A percentile compares a stretch with the other conserved stretches of the same genome.
Conservation (phyloP, 2,797 vertebrate species). For the Myotis daubentonii region DNA sequence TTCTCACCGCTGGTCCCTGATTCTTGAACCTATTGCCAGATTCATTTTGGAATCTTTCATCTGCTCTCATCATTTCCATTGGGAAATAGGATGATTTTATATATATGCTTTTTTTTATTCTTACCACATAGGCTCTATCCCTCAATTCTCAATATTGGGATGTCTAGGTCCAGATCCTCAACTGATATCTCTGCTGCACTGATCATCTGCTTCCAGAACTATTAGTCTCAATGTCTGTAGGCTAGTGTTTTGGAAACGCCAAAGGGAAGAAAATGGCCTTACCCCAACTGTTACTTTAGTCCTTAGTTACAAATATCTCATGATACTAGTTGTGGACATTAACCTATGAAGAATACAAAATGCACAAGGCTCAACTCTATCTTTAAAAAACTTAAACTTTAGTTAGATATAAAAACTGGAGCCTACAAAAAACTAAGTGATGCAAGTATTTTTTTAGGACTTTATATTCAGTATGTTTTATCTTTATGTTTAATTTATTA, state of each 20-base stretch:
- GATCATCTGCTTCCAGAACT: background rate
- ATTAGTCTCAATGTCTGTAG: background rate
- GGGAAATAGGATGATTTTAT: background rate
- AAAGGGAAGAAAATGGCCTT: background rate
- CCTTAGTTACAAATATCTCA: conserved; percentile 20
- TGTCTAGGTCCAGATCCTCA: background rate
- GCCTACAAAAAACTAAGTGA: conserved; percentile 28
- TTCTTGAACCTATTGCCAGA: background rate
- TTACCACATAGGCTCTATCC: background rate
- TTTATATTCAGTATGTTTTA: background rate
- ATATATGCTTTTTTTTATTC: conserved; percentile 23
- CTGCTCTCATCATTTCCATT: background rate
- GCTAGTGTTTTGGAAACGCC: conserved; percentile 36
- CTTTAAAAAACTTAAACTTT: background rate
- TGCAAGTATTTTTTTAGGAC: background rate
- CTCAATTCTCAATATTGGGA: background rate
- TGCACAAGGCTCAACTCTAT: background rate
- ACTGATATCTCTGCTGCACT: background rate
- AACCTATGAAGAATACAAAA: conserved; percentile 50
- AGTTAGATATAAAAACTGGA: background rate
- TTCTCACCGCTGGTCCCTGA: background rate
- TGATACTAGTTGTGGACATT: background rate
- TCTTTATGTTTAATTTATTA: background rate
- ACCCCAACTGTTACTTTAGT: conserved; percentile 32
- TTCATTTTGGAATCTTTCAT: background rate